Evolutionary conservation across 37 sponge, comb jelly and placozoan species (phyloP).

Genomic region (Petrosia ficiformis): DNA sequence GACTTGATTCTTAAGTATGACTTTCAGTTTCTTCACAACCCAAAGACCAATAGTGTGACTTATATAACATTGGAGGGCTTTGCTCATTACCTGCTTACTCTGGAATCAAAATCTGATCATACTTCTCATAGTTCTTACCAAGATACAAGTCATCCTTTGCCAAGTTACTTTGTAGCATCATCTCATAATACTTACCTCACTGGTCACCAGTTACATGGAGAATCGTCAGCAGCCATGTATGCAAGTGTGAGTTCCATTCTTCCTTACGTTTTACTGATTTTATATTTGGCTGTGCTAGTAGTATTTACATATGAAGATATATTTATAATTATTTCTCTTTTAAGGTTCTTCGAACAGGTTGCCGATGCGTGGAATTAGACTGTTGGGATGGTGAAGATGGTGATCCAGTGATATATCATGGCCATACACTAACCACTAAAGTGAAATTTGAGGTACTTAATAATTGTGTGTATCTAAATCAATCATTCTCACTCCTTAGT

Average conservation of each 20-base stretch:
- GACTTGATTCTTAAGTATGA: not conserved
- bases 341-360: conserved; percentile 42
- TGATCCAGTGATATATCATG: conserved; percentile 91
- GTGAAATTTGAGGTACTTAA: conserved; percentile 57
- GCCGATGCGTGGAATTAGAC: conserved; percentile 56
- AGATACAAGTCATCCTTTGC: conserved; percentile 37
- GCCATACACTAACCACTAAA: conserved; percentile 89
- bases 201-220: conserved; percentile 68
- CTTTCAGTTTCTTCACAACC: not conserved
- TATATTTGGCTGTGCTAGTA: too few species aligned
- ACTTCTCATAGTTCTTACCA: not conserved
- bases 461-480: too few species aligned
- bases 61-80: conserved; percentile 30
- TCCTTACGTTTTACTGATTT: too few species aligned
- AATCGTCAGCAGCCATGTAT: conserved; percentile 61
- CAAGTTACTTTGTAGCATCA: conserved; percentile 66
- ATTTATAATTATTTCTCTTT: too few species aligned
- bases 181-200: conserved; percentile 80
- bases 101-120: conserved; percentile 20
- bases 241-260: conserved; percentile 21
- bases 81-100: conserved; percentile 43
- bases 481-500: too few species aligned
- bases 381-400: conserved; percentile 88
- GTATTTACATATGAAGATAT: too few species aligned
- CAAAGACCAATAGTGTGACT: not conserved